Conservation (phyloP, 2,888 invertebrate genomes). For the Rhyacophila evoluta region DNA sequence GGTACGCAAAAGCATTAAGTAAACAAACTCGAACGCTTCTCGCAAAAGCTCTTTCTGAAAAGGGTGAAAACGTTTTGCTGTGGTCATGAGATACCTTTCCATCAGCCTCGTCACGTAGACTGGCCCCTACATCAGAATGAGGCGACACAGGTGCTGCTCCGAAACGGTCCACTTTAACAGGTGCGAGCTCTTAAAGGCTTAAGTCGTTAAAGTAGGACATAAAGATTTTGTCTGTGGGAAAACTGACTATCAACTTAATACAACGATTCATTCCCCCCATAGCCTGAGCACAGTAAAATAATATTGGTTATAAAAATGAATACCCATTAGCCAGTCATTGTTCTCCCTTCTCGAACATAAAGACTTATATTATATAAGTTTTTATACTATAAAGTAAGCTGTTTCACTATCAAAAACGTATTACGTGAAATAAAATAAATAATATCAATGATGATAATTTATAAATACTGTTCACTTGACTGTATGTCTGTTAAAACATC, state of each 20-base stretch:
- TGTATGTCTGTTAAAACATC: too few relatives aligned
- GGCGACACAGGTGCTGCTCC: conserved; percentile 46
- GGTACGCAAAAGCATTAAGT: neutral
- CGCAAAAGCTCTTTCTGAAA: neutral
- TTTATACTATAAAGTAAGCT: too few relatives aligned
- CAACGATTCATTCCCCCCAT: conserved; percentile 11
- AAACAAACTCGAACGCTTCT: neutral
- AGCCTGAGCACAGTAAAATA: neutral
- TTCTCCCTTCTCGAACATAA: too few relatives aligned
- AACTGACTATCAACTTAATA: conserved; percentile 26
- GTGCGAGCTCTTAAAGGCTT: conserved; percentile 34
- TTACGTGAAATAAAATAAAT: too few relatives aligned
- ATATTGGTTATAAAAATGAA: conserved; percentile 18
- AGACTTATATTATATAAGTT: too few relatives aligned
- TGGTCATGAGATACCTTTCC: neutral
- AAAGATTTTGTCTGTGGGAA: conserved; percentile 25
- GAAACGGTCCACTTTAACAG: conserved; percentile 34
- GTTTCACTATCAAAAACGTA: too few relatives aligned
- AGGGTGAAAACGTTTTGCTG: neutral
- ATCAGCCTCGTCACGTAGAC: conserved; percentile 21
- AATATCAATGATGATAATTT: too few relatives aligned
- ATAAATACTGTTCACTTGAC: too few relatives aligned
- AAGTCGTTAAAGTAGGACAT: conserved; percentile 8
- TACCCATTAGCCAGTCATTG: conserved; percentile 12
- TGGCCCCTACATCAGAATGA: conserved; percentile 27